These are phyloP conservation scores for Ruditapes philippinarum DNA, from an alignment of 1,140 invertebrate genomes.

Conservation along the genomic window DNA sequence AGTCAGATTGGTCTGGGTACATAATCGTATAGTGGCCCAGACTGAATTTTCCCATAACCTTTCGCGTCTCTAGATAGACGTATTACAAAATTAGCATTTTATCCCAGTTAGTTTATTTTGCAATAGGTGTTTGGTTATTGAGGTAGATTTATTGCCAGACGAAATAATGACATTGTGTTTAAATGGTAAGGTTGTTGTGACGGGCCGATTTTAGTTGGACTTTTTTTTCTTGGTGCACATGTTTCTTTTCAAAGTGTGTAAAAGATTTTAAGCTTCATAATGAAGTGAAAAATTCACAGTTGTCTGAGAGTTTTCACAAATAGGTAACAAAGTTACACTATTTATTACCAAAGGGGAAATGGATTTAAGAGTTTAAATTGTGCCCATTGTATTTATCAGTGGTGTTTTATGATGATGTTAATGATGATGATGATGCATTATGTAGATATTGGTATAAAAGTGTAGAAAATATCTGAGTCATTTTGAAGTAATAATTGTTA, in stretches of 20 bases:
- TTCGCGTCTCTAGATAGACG: constrained; percentile 28
- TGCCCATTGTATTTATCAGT: neutral
- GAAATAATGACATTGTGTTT: constrained; percentile 13
- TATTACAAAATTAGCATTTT: constrained; percentile 57
- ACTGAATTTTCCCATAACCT: constrained; percentile 60
- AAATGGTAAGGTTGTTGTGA: neutral
- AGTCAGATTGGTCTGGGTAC: constrained; percentile 1
- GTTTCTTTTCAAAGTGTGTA: neutral
- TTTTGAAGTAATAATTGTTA: neutral
- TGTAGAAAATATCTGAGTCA: neutral
- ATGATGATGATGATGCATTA: too few species aligned
- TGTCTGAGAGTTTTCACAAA: neutral
- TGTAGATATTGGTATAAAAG: too few species aligned
- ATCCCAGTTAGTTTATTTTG: constrained; percentile 46
- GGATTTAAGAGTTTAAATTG: neutral
- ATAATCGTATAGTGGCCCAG: constrained; percentile 13
- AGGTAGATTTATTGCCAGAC: constrained; percentile 11
- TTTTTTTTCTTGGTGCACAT: constrained; percentile 31
- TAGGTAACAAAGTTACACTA: too few species aligned
- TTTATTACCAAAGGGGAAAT: neutral
- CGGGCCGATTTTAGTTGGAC: neutral
- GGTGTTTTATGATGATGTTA: too few species aligned
- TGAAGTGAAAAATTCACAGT: neutral
- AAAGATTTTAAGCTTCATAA: neutral
- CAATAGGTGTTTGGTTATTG: constrained; percentile 36